phyloP scores from a whole-genome alignment of 1,140 invertebrate genomes.

The Thaumetopoea pityocampa region DNA sequence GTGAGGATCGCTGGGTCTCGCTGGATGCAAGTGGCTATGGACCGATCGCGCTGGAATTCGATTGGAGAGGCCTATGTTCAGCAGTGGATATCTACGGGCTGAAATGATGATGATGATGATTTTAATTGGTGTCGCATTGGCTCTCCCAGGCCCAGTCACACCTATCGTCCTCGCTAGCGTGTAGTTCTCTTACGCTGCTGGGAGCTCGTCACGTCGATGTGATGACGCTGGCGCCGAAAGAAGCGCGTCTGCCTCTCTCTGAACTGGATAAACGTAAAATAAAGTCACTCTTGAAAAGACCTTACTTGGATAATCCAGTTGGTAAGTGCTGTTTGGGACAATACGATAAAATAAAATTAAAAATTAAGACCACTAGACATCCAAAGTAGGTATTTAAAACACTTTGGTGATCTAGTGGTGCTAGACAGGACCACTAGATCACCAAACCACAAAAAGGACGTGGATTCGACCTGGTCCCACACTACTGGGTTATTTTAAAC shows the following conservation, averaged over 20 bases:
- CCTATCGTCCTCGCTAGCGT: conserved; percentile 49
- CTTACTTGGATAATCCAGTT: conserved; percentile 42
- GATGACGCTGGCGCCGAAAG: conserved; percentile 40
- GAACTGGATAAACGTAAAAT: conserved; percentile 51
- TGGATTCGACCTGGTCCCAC: no score
- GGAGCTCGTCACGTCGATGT: conserved; percentile 48
- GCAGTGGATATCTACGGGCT: no score
- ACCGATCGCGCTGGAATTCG: no score
- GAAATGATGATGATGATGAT: no score
- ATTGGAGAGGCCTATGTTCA: no score
- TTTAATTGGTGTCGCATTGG: not conserved
- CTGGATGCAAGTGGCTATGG: no score
- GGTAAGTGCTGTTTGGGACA: conserved; percentile 29
- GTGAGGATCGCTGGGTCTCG: no score
- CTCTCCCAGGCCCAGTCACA: conserved; percentile 60
- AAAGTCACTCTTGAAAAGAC: conserved; percentile 40
- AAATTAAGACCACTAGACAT: no score
- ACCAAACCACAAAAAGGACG: no score
- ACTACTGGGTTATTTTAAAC: not conserved
- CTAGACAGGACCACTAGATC: no score
- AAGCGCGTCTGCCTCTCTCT: conserved; percentile 39
- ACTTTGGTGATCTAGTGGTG: no score
- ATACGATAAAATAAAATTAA: not conserved
- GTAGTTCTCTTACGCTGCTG: conserved; percentile 39
- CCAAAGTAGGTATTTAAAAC: not conserved